Base-by-base conservation (phyloP, 1,140 invertebrate species). In the Bombus balteatus region DNA sequence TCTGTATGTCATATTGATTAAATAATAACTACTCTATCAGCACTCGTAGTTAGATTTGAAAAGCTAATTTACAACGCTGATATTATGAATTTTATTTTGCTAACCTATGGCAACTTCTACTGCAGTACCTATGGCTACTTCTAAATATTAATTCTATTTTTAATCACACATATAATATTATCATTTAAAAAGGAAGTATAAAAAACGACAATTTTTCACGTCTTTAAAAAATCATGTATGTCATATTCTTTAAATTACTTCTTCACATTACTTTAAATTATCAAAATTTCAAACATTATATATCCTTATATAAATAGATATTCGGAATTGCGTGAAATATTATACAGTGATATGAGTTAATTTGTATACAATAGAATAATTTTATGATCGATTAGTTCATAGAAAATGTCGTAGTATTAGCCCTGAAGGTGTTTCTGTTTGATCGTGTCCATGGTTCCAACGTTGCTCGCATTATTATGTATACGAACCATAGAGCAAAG, bases 381-480 rank as follows among this genome's bases (percentile, higher is more conserved):
- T 37, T 18, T 28, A 10, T 43, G 8, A 39, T 18, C 68, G 62
- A 82, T 81, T 41, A 70, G 22, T 47, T 87, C 25, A 76, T 66
- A 3, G 72, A 81, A 41, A 84, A 82, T 8, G 53, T 3, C 3
- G 37, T 76, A n/a, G 77, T 15, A 8, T 47, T 90, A 9, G 75
- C 22, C 39, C 85, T 85, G 1, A 79, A 71, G n/a, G 59, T 71
- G 41, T 43, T 81, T 79, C 37, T 53, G 39, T 6, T 65, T 34
- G 78, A 76, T 72, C 76, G 13, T 32, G 70, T 82, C 81, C 91
- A 95, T 5, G 94, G 93, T 76, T 95, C 94, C 47, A 92, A 92
- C 2, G 81, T 82, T 53, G 94, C 94, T 65, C 92, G 92, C 72
- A 92, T 80, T 12, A 95, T 18, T 68, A 94, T 71, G 39, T 93